A percentile compares a stretch with the other conserved stretches of the same genome.
Evolutionary conservation across 2,113 vertebrate species (phyloP).

Genomic region (Plecturocebus donacophilus): DNA sequence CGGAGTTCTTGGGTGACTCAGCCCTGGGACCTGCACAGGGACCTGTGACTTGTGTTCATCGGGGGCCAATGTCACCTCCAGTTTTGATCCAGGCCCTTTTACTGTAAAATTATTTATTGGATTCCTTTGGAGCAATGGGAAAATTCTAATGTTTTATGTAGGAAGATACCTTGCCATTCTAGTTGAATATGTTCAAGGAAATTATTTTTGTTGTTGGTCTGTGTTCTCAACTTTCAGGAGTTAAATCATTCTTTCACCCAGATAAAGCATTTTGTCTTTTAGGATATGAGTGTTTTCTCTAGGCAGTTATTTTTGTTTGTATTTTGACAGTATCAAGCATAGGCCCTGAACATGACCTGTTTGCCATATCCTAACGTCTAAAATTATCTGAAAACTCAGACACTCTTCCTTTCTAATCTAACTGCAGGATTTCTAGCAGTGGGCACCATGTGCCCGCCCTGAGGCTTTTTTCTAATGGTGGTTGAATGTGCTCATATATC

Average conservation of each 20-base stretch:
- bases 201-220: not conserved
- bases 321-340: not conserved
- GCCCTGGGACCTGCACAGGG: not conserved
- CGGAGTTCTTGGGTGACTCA: not conserved
- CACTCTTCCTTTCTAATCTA: not conserved
- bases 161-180: constrained; percentile 57
- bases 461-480: not conserved
- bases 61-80: not conserved
- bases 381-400: not conserved
- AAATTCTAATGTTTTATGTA: constrained; percentile 63
- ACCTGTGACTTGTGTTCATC: not conserved
- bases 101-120: constrained; percentile 84
- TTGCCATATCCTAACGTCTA: not conserved
- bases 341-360: not conserved
- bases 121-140: constrained; percentile 60
- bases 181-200: constrained; percentile 45
- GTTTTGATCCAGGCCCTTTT: not conserved
- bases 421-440: not conserved
- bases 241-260: not conserved
- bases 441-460: not conserved
- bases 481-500: not conserved
- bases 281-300: not conserved
- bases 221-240: not conserved
- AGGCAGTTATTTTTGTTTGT: not conserved
- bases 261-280: not conserved